Base-by-base conservation (phyloP, 2,113 vertebrate genomes). In the Oreotrochilus melanogaster region DNA sequence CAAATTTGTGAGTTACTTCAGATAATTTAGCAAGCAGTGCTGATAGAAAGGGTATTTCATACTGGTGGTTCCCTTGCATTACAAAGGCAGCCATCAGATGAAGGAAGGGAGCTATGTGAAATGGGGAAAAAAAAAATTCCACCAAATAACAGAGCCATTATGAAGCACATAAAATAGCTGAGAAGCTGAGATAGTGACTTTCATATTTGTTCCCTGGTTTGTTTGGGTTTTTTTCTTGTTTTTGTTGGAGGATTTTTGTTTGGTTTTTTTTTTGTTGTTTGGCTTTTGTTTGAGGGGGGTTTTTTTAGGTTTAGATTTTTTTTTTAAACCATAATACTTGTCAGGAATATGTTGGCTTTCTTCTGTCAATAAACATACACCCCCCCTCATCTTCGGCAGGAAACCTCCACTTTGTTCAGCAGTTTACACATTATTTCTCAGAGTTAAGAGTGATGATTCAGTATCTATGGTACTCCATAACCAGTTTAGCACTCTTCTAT, bases 341-440 rank as follows among this genome's bases (percentile, higher is more conserved):
- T 31, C 23, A 78, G 30, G 23, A 65, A 45, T 65, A 88, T 17
- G 23, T 39, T 76, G 15, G 61, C 13, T 48, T 88, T 56, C 30
- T 60, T 84, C 19, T 69, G 37, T n/a, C 60, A 31, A 42, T 62
- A n/a, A 53, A 85, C 39, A 58, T 62, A 78, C 30, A 33, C 12
- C 7, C 12, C 11, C 7, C 12, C 11, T 45, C 43, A 66, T 18
- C 14, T 48, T 28, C 37, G 42, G 25, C 43, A 23, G n/a, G 79
- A 88, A 88, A 88, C 3, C 21, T 91, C 57, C 51, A 79, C 57
- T 86, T 62, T 90, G 3, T 87, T 91, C 37, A 88, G 56, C 39
- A 83, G 30, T 73, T 86, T 53, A 81, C 27, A 92, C 9, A 45
- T 43, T 56, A 85, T 87, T 96, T 96, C 79, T 62, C 69, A 78